Percentiles rank a stretch among this genome's conserved stretches.
Evolutionary conservation across 53 echinoderm and acorn worm genomes (phyloP).

Genomic region (Actinopyga echinites): DNA sequence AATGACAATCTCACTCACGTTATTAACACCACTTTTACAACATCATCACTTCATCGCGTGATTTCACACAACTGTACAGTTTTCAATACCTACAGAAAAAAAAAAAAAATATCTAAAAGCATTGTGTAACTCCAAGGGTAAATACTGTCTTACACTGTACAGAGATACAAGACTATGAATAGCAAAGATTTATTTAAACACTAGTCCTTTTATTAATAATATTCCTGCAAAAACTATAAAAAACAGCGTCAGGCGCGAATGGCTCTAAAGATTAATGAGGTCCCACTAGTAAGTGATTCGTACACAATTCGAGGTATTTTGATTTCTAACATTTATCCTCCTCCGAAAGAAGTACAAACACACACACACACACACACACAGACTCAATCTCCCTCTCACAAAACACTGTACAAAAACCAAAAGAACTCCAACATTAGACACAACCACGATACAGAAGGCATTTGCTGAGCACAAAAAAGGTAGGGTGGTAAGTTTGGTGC

Average conservation of each 20-base stretch:
- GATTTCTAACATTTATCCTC: no score
- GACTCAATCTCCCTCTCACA: no score
- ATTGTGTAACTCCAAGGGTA: background rate
- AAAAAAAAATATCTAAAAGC: background rate
- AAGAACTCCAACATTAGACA: no score
- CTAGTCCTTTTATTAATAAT: no score
- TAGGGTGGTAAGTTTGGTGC: no score
- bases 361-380: no score
- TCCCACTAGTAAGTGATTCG: conserved; percentile 28
- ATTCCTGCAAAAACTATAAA: conserved; percentile 22
- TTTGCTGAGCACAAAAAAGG: no score
- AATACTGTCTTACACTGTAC: conserved; percentile 37
- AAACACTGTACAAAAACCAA: no score
- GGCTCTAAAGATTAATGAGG: conserved; percentile 33
- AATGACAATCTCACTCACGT: no score
- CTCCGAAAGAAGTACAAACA: no score
- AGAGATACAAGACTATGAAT: conserved; percentile 33
- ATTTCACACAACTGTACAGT: conserved; percentile 23
- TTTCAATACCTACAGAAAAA: conserved; percentile 26
- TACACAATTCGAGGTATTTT: conserved; percentile 41
- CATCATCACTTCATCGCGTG: background rate
- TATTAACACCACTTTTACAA: no score
- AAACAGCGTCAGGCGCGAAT: conserved; percentile 21
- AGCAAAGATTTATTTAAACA: conserved; percentile 20
- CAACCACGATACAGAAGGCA: no score